These are phyloP conservation scores for Trematocara variabile DNA, from an alignment of 2,113 vertebrate species.

Conservation along the genomic window DNA sequence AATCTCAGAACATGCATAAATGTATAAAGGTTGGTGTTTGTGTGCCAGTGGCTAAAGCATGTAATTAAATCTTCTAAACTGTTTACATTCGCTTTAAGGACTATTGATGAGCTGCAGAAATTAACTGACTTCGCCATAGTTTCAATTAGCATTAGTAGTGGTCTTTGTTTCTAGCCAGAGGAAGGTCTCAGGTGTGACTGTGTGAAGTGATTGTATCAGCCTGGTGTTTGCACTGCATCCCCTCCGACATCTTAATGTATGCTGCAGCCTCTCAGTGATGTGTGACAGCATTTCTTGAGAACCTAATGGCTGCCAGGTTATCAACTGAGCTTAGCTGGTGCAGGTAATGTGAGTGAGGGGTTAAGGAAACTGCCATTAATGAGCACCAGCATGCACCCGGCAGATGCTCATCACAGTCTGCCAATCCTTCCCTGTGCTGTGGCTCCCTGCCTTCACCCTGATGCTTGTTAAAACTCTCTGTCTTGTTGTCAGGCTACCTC, in stretches of 20 bases:
- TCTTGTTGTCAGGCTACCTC: neutral
- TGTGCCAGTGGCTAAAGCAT: neutral
- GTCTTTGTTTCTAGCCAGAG: constrained; percentile 8
- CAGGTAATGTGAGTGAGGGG: neutral
- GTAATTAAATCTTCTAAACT: constrained; percentile 29
- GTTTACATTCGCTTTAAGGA: constrained; percentile 55
- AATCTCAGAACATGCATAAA: constrained; percentile 34
- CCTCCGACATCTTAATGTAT: constrained; percentile 36
- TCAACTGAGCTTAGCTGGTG: neutral
- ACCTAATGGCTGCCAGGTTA: neutral
- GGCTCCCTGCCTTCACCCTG: neutral
- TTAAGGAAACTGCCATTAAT: constrained; percentile 25
- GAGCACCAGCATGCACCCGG: neutral
- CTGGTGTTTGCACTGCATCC: neutral
- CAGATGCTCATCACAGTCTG: constrained; percentile 43
- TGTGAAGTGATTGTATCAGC: constrained; percentile 16
- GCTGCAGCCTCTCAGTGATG: neutral
- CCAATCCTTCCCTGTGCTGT: neutral
- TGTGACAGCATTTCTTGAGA: neutral
- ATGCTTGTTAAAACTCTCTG: neutral
- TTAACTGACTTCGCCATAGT: constrained; percentile 49
- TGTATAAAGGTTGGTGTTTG: neutral
- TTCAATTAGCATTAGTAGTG: constrained; percentile 24
- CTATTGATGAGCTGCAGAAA: constrained; percentile 60
- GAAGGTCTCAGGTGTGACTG: constrained; percentile 45